phyloP scores from a whole-genome alignment of 1,140 invertebrate species.

The Tetragnatha versicolor region DNA sequence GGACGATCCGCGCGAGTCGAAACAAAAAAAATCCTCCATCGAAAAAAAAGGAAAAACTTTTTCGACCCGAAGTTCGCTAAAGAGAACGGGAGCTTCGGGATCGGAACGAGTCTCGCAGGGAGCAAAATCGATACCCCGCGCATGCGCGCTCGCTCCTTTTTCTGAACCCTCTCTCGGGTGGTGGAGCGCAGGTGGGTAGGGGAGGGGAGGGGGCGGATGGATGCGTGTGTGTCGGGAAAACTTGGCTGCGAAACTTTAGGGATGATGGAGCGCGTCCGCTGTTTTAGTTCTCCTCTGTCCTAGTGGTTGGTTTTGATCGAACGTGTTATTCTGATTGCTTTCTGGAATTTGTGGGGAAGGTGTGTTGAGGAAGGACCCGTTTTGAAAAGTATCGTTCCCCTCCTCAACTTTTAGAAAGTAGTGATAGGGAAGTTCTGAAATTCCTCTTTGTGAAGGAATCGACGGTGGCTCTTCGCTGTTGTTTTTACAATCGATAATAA shows the following conservation, averaged over 20 bases:
- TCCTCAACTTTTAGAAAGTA: too few species aligned
- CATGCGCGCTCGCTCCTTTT: background rate
- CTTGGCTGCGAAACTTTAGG: background rate
- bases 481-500: too few species aligned
- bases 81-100: background rate
- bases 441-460: too few species aligned
- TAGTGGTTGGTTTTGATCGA: too few species aligned
- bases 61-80: background rate
- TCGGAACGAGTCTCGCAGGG: slow-evolving; percentile 1
- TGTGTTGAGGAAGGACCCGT: too few species aligned
- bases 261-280: background rate
- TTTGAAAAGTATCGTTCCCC: too few species aligned
- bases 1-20: background rate
- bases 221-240: slow-evolving; percentile 7
- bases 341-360: too few species aligned
- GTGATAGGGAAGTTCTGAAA: too few species aligned
- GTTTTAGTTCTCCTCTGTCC: too few species aligned
- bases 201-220: background rate
- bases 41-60: slow-evolving; percentile 6
- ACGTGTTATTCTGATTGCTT: too few species aligned
- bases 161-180: background rate
- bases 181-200: slow-evolving; percentile 34
- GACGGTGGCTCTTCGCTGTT: too few species aligned
- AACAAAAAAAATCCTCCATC: background rate
- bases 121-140: slow-evolving; percentile 47